Base-by-base conservation (phyloP, 2,113 vertebrate genomes). In the Spea bombifrons region DNA sequence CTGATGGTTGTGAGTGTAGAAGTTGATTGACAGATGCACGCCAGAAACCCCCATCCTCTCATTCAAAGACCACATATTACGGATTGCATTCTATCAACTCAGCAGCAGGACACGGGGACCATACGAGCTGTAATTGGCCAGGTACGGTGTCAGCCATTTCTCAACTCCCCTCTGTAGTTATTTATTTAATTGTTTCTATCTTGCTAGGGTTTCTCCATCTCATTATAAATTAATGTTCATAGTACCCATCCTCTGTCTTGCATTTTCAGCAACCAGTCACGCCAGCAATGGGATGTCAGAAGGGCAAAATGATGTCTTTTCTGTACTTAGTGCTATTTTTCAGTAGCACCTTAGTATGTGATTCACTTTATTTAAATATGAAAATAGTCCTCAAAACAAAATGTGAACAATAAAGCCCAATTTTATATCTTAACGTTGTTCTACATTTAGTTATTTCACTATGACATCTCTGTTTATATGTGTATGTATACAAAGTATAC, bases 101-200 rank as follows among this genome's bases (percentile, higher is more conserved):
- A 93, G 92, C 92, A 67, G 71, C 81, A 91, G 90, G 90, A 94
- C 89, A 91, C 90, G 82, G 90, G 90, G 90, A 93, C 91, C 91
- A 90, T 90, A 91, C 90, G 92, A 90, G 90, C 92, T 93, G 91
- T 94, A 94, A 94, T 94, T 94, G 92, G 93, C 91, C 92, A 94
- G 92, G 93, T 94, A 94, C 91, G 89, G 90, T 93, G 90, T 92
- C 91, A 93, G 92, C 92, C 91, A 94, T 94, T 93, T 94, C 92
- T 93, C 90, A 93, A 90, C 90, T 91, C 88, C 87, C 88, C 86
- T 88, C 87, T 90, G 64, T 44, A 49, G 17, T 71, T 64, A 48
- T 77, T 70, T 49, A 50, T 75, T 66, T 87, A 86, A 88, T 86
- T 84, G 87, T 86, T 71, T 87, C 86, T 48, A 16, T 71, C 53